Evolutionary conservation across 2,888 invertebrate species (phyloP).

Genomic region (Melanostoma scalare): DNA sequence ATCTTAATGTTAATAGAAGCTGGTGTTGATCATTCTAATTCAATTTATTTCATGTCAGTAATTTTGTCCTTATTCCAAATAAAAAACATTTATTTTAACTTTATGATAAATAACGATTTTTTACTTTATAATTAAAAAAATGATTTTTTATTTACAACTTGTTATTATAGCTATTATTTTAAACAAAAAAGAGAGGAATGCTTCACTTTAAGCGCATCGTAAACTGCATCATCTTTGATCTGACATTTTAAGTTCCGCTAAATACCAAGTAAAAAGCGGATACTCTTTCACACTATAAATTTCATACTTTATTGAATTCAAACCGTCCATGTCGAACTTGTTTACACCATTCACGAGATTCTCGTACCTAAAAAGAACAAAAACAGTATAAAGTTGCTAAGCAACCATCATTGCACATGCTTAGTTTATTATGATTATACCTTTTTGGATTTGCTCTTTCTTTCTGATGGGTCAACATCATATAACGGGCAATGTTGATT

Average conservation of each 20-base stretch:
- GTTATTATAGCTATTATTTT: constrained; percentile 33
- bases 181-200: constrained; percentile 16
- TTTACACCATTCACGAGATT: constrained; percentile 92
- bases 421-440: constrained; percentile 83
- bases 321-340: constrained; percentile 92
- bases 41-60: too few species aligned
- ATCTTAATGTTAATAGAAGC: too few species aligned
- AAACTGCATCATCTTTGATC: constrained; percentile 77
- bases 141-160: constrained; percentile 55
- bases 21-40: too few species aligned
- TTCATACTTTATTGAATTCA: constrained; percentile 92
- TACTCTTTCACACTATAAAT: constrained; percentile 86
- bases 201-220: constrained; percentile 13
- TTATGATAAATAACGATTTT: constrained; percentile 49
- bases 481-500: constrained; percentile 95
- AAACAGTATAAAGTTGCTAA: not conserved
- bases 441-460: constrained; percentile 95
- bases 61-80: not conserved
- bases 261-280: constrained; percentile 91
- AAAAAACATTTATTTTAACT: constrained; percentile 14
- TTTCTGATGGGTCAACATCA: constrained; percentile 96
- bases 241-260: constrained; percentile 87
- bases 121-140: constrained; percentile 46
- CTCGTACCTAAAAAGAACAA: constrained; percentile 86
- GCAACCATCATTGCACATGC: not conserved